Conservation (phyloP, 1,140 invertebrate genomes). For the Adoxophyes honmai region DNA sequence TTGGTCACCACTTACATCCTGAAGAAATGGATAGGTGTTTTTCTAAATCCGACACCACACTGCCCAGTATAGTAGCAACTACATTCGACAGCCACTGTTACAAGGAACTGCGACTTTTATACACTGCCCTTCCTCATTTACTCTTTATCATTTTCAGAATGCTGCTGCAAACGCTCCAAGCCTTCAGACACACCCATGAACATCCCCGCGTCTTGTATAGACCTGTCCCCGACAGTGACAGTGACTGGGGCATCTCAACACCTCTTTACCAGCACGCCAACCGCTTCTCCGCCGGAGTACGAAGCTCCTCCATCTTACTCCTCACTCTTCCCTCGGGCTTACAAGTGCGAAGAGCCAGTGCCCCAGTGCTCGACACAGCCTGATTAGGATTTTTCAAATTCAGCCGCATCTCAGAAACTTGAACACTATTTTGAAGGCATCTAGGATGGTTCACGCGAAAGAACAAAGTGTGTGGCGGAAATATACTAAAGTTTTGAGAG, state of each 20-base stretch:
- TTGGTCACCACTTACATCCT: too few relatives aligned
- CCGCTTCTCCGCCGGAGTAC: constrained; percentile 56
- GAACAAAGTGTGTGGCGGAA: too few relatives aligned
- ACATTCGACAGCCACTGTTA: too few relatives aligned
- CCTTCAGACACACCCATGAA: constrained; percentile 62
- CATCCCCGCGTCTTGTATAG: constrained; percentile 62
- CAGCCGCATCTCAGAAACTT: background rate
- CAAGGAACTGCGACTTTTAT: too few relatives aligned
- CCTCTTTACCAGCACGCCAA: constrained; percentile 39
- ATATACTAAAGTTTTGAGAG: too few relatives aligned
- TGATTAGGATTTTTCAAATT: constrained; percentile 33
- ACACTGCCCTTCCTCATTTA: too few relatives aligned
- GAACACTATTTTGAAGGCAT: too few relatives aligned
- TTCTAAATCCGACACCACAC: too few relatives aligned
- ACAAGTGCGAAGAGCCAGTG: constrained; percentile 58
- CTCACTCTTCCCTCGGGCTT: constrained; percentile 64
- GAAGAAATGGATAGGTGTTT: too few relatives aligned
- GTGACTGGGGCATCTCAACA: constrained; percentile 58
- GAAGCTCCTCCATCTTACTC: constrained; percentile 66
- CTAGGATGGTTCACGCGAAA: too few relatives aligned
- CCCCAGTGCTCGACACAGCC: constrained; percentile 66
- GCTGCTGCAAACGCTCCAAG: constrained; percentile 66
- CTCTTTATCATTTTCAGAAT: constrained; percentile 63
- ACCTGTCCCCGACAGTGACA: constrained; percentile 57
- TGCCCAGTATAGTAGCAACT: too few relatives aligned